Percentiles rank a stretch among this genome's conserved stretches.
phyloP scores from a whole-genome alignment of 2,888 invertebrate genomes.

The Dryomyza anilis region DNA sequence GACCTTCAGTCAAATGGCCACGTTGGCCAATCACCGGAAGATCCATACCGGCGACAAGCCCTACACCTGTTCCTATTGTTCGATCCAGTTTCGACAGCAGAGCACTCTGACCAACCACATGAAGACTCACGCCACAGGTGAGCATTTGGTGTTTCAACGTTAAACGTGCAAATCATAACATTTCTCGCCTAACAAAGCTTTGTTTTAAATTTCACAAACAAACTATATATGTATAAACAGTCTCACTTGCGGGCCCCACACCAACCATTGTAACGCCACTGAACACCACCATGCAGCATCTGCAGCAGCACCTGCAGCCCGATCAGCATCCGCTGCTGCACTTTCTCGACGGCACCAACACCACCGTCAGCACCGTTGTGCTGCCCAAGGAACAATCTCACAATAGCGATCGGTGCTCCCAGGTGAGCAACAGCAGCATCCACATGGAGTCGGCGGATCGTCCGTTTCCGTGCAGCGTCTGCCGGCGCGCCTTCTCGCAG shows the following conservation, averaged over 20 bases:
- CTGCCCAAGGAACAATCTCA: conserved; percentile 44
- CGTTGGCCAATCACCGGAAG: conserved; percentile 55
- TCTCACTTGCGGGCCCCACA: conserved; percentile 24
- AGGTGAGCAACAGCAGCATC: conserved; percentile 40
- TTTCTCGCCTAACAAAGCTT: conserved; percentile 59
- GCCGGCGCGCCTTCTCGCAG: conserved; percentile 54
- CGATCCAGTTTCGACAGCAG: conserved; percentile 58
- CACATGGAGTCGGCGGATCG: conserved; percentile 49
- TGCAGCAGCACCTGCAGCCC: conserved; percentile 45
- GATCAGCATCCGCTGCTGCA: conserved; percentile 55
- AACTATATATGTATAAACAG: conserved; percentile 11
- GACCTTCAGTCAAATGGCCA: conserved; percentile 55
- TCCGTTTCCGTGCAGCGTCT: conserved; percentile 53
- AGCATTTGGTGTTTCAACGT: conserved; percentile 50
- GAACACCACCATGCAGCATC: conserved; percentile 37
- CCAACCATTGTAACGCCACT: conserved; percentile 41
- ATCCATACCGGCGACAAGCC: conserved; percentile 56
- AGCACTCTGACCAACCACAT: conserved; percentile 56
- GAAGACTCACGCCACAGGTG: conserved; percentile 53
- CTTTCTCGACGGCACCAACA: conserved; percentile 55
- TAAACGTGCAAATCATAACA: conserved; percentile 53
- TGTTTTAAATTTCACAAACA: conserved; percentile 50
- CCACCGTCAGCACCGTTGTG: conserved; percentile 52
- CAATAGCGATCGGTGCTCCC: conserved; percentile 39
- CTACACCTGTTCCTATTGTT: conserved; percentile 55